Base-by-base conservation (phyloP, 2,888 invertebrate genomes). In the Cerastis leucographa region DNA sequence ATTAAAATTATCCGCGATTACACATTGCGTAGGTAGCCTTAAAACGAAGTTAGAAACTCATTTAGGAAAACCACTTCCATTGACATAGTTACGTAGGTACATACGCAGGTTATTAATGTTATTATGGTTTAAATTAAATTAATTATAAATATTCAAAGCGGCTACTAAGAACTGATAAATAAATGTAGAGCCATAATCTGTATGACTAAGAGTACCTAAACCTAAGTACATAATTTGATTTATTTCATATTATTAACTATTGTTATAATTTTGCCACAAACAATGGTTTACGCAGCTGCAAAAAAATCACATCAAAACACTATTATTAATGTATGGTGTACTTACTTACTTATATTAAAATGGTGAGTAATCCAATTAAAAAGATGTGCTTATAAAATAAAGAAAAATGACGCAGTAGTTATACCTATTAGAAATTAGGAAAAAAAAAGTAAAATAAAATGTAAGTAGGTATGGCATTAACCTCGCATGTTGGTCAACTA, bases 401-500 rank as follows among this genome's bases (percentile, higher is more conserved):
- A 49, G 17, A 22, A 25, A 17, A 59, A 74, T 40, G 9, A 35
- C 2, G 12, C 17, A 22, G n/a, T 54, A 68, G 5, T 0, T 49
- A 2, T 17, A 79, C 14, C 1, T 35, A 17, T 42, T 19, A 81
- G 19, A 8, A 40, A 12, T 54, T 12, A 8, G 1, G 22, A 61
- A 69, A 72, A 71, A 70, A 65, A 66, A 40, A 74, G 54, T 66
- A 35, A 74, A 71, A 67, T 68, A 66, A 51, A 77, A 71, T 51
- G 67, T 76, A n/a, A n/a, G n/a, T n/a, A n/a, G n/a, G n/a, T n/a
- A 73, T 74, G 68, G 62, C 54, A 78, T 76, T 87, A 82, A 83
- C 79, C 83, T 88, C 76, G 77, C 83, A 87, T 85, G 78, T 62
- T 79, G 76, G 71, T 71, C 44, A 72, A 74, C 77, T 76, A 74